Evolutionary conservation across 2,888 invertebrate species (phyloP).

Genomic region (Harpalus rubripes): DNA sequence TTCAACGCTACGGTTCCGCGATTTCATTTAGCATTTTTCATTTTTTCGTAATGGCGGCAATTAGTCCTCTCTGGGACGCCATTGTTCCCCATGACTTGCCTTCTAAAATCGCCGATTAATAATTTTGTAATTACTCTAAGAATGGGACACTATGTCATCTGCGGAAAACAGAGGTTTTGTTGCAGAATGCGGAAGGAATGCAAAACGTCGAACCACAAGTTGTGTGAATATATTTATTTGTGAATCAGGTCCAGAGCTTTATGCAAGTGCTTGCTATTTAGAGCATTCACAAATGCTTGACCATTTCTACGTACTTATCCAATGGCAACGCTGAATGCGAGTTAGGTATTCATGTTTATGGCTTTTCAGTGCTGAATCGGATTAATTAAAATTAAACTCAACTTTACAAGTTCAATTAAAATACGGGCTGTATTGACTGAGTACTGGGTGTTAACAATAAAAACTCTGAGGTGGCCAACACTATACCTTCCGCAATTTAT

Average conservation of each 20-base stretch:
- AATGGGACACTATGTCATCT: slow-evolving; percentile 31
- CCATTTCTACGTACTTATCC: slow-evolving; percentile 18
- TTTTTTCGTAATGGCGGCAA: slow-evolving; percentile 63
- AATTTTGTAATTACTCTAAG: slow-evolving; percentile 63
- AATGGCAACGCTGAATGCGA: background rate
- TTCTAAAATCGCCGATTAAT: slow-evolving; percentile 61
- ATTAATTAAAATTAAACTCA: slow-evolving; percentile 1
- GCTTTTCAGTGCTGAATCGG: background rate
- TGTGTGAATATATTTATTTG: slow-evolving; percentile 31
- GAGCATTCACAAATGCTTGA: slow-evolving; percentile 28
- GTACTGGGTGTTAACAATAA: too few species aligned
- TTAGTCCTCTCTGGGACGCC: slow-evolving; percentile 57
- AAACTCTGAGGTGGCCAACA: too few species aligned
- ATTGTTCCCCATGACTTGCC: slow-evolving; percentile 65
- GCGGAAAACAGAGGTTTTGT: background rate
- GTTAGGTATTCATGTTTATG: slow-evolving; percentile 23
- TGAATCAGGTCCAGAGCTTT: too few species aligned
- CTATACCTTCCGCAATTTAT: too few species aligned
- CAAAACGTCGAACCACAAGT: slow-evolving; percentile 9
- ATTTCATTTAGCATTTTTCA: slow-evolving; percentile 65
- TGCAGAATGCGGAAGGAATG: slow-evolving; percentile 13
- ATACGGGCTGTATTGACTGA: background rate
- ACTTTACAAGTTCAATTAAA: background rate
- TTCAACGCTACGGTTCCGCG: slow-evolving; percentile 60
- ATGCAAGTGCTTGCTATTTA: slow-evolving; percentile 38